Percentiles rank a stretch among this genome's conserved stretches.
Evolutionary conservation across 2,113 vertebrate species (phyloP).

Genomic region (Spheniscus mendiculus): DNA sequence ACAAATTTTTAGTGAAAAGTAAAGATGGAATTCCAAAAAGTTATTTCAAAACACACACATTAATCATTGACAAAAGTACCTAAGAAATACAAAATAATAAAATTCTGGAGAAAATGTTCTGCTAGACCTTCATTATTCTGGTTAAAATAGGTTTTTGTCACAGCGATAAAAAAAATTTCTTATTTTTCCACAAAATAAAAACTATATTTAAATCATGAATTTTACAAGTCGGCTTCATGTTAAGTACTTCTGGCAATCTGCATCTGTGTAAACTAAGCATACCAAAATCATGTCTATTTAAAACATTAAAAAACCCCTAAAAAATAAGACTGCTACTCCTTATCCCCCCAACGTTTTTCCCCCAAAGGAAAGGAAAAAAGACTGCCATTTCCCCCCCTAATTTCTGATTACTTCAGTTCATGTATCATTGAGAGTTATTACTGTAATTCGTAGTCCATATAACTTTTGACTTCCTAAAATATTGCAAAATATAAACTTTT

Average conservation of each 20-base stretch:
- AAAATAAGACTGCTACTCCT: background rate
- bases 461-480: background rate
- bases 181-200: background rate
- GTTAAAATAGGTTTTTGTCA: background rate
- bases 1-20: background rate
- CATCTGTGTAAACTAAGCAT: background rate
- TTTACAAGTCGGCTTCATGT: background rate
- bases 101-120: background rate
- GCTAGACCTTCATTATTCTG: background rate
- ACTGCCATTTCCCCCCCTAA: background rate
- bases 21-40: background rate
- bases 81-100: background rate
- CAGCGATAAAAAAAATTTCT: fast-evolving
- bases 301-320: background rate
- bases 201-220: background rate
- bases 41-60: background rate
- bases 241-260: background rate
- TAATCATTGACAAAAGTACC: background rate
- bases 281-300: background rate
- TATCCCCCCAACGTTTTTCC: background rate
- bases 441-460: background rate
- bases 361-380: background rate
- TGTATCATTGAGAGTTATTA: background rate
- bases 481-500: background rate
- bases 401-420: background rate